These are phyloP conservation scores for Epistrophella euchroma DNA, from an alignment of 2,888 invertebrate species.

Conservation along the genomic window DNA sequence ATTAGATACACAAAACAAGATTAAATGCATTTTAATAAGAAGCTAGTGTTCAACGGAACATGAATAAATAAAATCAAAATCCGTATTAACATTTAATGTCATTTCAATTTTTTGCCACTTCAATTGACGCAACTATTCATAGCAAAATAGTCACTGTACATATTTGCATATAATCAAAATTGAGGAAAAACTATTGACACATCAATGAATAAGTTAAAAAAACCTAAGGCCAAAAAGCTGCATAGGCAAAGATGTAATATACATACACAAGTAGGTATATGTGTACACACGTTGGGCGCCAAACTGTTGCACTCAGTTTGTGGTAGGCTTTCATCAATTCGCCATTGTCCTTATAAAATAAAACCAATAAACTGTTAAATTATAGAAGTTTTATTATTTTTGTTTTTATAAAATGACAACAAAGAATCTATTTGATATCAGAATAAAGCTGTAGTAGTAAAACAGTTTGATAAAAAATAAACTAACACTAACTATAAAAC, in stretches of 20 bases:
- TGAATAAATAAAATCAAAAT: constrained; percentile 1
- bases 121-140: constrained; percentile 24
- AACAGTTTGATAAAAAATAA: constrained; percentile 46
- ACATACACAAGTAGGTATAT: background rate
- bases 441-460: constrained; percentile 4
- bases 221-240: background rate
- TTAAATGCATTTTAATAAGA: background rate
- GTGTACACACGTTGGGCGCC: constrained; percentile 45
- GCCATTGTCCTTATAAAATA: constrained; percentile 14
- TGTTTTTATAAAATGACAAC: background rate
- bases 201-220: constrained; percentile 62
- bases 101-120: constrained; percentile 44
- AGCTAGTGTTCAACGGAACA: background rate
- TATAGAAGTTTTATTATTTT: background rate
- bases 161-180: constrained; percentile 61
- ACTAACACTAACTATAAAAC: background rate
- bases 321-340: background rate
- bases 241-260: background rate
- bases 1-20: no score
- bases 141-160: background rate
- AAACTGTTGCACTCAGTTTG: constrained; percentile 34
- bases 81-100: constrained; percentile 29
- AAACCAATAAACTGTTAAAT: constrained; percentile 37
- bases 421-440: background rate
- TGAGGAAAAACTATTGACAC: constrained; percentile 42